Conservation (phyloP, 2,113 vertebrate genomes). For the Psittacus erithacus region DNA sequence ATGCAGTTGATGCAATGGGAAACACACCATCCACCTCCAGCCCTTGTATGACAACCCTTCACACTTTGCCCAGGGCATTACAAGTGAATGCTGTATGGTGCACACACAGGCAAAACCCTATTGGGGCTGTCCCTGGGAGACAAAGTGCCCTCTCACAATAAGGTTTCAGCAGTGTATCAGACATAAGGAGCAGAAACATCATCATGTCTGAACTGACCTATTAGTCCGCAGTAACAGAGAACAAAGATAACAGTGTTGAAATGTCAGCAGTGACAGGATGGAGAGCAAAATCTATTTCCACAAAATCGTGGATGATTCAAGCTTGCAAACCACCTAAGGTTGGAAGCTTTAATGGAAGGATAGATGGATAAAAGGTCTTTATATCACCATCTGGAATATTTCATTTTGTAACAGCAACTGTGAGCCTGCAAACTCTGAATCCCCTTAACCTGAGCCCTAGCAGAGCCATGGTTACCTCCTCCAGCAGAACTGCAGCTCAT, state of each 20-base stretch:
- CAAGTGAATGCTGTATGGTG: rapidly evolving
- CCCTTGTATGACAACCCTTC: neutral
- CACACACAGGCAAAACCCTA: neutral
- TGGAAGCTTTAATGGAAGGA: neutral
- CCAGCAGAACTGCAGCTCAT: neutral
- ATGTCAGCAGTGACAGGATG: neutral
- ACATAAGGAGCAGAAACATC: neutral
- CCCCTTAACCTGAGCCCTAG: neutral
- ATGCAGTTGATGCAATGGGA: neutral
- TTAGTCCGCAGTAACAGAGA: neutral
- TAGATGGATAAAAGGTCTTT: neutral
- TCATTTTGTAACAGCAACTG: neutral
- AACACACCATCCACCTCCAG: neutral
- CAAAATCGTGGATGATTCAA: neutral
- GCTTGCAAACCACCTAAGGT: rapidly evolving
- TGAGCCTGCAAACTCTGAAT: neutral
- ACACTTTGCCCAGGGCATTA: neutral
- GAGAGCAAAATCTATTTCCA: neutral
- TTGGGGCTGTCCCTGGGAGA: neutral
- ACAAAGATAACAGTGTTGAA: neutral
- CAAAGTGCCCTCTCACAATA: neutral
- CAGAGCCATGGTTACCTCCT: neutral
- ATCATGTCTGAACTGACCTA: neutral
- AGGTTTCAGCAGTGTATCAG: neutral
- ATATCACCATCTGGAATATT: neutral